A percentile compares a stretch with the other conserved stretches of the same genome.
Conservation (phyloP, 1,140 invertebrate genomes). For the Druon quercuslanigerum region DNA sequence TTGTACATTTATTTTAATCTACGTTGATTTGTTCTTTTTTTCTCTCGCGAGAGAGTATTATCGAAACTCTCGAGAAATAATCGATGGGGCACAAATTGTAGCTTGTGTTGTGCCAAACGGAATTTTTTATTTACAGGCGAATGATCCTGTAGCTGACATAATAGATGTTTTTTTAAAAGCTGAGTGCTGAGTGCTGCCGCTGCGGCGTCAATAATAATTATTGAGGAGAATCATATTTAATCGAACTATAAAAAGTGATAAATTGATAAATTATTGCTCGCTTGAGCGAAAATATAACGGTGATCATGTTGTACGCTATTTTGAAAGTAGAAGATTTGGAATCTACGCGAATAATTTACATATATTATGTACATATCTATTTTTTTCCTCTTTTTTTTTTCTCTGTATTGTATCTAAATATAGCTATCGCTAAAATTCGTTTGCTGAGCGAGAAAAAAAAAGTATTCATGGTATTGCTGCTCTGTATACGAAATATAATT, state of each 20-base stretch:
- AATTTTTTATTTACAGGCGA: conserved; percentile 8
- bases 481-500: conserved; percentile 38
- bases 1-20: conserved; percentile 12
- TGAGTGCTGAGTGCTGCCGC: too few relatives aligned
- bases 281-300: not conserved
- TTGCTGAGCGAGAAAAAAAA: not conserved
- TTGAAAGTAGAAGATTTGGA: not conserved
- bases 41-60: not conserved
- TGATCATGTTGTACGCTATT: not conserved
- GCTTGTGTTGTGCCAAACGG: conserved; percentile 19
- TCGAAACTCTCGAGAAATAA: conserved; percentile 4
- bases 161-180: conserved; percentile 8
- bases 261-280: not conserved
- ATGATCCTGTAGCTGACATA: conserved; percentile 4
- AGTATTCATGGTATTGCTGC: conserved; percentile 31
- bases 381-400: not conserved
- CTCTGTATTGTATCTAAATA: conserved; percentile 11
- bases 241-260: conserved; percentile 3
- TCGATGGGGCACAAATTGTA: conserved; percentile 17
- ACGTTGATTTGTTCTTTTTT: not conserved
- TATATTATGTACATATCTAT: conserved; percentile 12
- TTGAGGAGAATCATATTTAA: not conserved
- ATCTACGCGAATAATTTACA: not conserved
- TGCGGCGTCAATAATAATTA: not conserved
- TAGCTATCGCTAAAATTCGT: too few relatives aligned